Conservation (phyloP, 2,888 invertebrate species). For the Gasteruption jaculator region DNA sequence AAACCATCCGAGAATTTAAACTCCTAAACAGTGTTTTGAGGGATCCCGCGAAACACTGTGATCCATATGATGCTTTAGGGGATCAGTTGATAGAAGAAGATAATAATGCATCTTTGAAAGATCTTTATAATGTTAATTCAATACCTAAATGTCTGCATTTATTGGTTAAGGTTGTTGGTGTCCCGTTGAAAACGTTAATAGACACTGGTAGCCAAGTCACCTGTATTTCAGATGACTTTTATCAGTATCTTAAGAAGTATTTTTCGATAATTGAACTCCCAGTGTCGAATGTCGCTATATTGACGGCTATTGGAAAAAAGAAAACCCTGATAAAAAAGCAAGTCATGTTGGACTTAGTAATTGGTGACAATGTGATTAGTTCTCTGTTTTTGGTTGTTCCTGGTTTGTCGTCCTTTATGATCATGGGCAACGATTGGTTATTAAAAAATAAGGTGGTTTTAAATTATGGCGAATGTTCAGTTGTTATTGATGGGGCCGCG, state of each 20-base stretch:
- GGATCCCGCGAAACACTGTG: conserved; percentile 12
- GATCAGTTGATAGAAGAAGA: conserved; percentile 14
- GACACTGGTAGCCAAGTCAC: conserved; percentile 25
- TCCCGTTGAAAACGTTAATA: conserved; percentile 13
- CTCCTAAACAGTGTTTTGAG: conserved; percentile 12
- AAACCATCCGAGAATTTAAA: conserved; percentile 17
- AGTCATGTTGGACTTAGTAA: conserved; percentile 11
- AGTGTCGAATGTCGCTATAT: conserved; percentile 17
- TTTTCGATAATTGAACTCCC: conserved; percentile 13
- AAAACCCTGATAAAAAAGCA: conserved; percentile 16
- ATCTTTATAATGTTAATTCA: not conserved
- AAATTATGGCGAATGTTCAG: conserved; percentile 1
- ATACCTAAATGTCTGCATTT: conserved; percentile 15
- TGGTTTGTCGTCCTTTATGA: conserved; percentile 10
- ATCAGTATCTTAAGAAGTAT: conserved; percentile 9
- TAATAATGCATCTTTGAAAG: not conserved
- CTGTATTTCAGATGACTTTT: conserved; percentile 20
- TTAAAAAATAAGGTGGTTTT: conserved; percentile 5
- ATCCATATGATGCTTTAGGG: conserved; percentile 12
- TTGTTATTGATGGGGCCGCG: conserved; percentile 2
- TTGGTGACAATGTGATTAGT: conserved; percentile 3
- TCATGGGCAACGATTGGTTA: conserved; percentile 20
- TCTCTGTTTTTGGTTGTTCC: conserved; percentile 14
- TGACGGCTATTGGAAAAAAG: conserved; percentile 18
- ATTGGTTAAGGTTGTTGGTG: conserved; percentile 9